Evolutionary conservation across 2,888 invertebrate species (phyloP).

Genomic region (Heliconius sara): DNA sequence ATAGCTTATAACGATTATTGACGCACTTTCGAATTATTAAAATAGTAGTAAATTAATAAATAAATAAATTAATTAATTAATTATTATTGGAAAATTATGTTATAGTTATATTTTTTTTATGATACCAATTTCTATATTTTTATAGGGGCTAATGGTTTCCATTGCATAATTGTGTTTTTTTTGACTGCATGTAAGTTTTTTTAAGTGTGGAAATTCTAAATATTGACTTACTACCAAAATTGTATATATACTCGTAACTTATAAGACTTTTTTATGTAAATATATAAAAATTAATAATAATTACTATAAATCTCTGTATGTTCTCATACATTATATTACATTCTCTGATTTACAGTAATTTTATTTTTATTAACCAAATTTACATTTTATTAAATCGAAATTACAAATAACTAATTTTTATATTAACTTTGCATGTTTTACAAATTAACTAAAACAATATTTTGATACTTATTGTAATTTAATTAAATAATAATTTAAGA

Average conservation of each 20-base stretch:
- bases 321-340: neutral
- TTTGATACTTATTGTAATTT: neutral
- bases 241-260: neutral
- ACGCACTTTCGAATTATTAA: too few relatives aligned
- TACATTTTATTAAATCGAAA: neutral
- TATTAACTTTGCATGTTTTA: slow-evolving; percentile 19
- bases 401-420: neutral
- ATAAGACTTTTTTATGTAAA: too few relatives aligned
- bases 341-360: neutral
- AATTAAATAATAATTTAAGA: neutral
- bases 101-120: neutral
- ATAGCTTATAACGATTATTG: too few relatives aligned
- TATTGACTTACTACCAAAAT: slow-evolving; percentile 57
- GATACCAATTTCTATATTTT: slow-evolving; percentile 3
- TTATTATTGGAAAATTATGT: too few relatives aligned
- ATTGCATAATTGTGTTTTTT: slow-evolving; percentile 89
- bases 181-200: slow-evolving; percentile 87
- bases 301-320: too few relatives aligned
- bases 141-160: neutral
- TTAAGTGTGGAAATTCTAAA: slow-evolving; percentile 90
- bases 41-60: too few relatives aligned
- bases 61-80: too few relatives aligned
- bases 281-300: too few relatives aligned
- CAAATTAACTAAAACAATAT: neutral
- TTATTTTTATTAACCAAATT: neutral